These are phyloP conservation scores for Encarsia formosa DNA, from an alignment of 2,888 invertebrate genomes.

Conservation along the genomic window DNA sequence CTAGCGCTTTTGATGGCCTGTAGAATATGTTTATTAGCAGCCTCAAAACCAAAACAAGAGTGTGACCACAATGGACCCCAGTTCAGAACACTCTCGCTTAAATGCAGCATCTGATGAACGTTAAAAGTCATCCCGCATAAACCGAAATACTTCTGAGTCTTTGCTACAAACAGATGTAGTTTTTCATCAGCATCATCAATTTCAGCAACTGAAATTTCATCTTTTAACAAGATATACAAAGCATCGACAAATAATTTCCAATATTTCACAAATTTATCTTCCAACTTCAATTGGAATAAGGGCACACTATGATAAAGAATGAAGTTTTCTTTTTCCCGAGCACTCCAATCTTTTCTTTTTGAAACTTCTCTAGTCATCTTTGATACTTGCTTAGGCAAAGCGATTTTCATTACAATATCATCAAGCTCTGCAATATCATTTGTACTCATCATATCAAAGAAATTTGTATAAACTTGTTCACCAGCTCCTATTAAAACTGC, in stretches of 20 bases:
- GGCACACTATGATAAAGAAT: not conserved
- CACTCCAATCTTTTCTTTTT: not conserved
- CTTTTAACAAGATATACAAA: not conserved
- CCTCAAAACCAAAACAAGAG: not conserved
- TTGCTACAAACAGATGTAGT: not conserved
- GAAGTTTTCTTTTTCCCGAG: not conserved
- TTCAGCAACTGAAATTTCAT: not conserved
- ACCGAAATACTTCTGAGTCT: too few species aligned
- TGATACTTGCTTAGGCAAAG: not conserved
- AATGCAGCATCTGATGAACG: too few species aligned
- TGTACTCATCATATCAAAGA: too few species aligned
- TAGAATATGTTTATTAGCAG: too few species aligned
- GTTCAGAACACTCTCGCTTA: not conserved
- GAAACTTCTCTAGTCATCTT: not conserved
- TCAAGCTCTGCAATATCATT: too few species aligned
- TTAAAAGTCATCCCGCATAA: too few species aligned
- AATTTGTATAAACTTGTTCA: too few species aligned
- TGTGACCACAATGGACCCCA: slow-evolving; percentile 1
- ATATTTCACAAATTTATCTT: not conserved
- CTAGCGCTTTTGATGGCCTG: too few species aligned
- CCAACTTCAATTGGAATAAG: not conserved
- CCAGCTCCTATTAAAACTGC: not conserved
- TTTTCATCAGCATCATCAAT: not conserved
- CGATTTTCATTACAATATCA: not conserved
- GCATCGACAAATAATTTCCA: too few species aligned